Conservation (phyloP, 2,113 vertebrate genomes). For the Labrus mixtus region DNA sequence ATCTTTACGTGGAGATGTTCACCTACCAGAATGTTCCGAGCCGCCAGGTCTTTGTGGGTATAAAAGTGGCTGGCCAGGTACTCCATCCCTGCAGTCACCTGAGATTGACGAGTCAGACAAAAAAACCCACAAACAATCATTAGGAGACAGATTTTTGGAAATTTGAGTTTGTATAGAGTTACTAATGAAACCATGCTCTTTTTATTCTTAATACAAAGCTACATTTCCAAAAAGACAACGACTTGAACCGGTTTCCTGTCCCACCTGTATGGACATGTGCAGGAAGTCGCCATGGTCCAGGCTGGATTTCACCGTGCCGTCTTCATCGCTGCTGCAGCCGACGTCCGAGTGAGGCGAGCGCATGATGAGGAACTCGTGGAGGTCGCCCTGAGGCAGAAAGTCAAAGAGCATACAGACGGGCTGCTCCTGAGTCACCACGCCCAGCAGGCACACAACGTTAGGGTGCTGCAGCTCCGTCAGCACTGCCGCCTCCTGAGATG, state of each 20-base stretch:
- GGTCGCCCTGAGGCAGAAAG: constrained; percentile 94
- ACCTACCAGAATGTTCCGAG: constrained; percentile 95
- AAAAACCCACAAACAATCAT: neutral
- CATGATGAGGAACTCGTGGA: constrained; percentile 99
- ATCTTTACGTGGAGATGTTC: constrained; percentile 98
- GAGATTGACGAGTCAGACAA: neutral
- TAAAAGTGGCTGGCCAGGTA: constrained; percentile 94
- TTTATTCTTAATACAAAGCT: no score
- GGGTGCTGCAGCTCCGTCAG: constrained; percentile 95
- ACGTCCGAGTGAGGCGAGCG: constrained; percentile 96
- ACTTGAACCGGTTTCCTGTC: neutral
- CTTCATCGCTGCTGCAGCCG: constrained; percentile 97
- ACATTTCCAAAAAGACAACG: neutral
- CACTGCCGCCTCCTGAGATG: constrained; percentile 85
- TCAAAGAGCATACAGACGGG: constrained; percentile 97
- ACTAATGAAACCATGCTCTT: no score
- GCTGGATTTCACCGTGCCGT: constrained; percentile 96
- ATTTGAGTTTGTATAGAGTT: no score
- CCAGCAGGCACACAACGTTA: constrained; percentile 95
- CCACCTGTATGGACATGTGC: constrained; percentile 90
- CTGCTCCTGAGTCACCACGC: constrained; percentile 96
- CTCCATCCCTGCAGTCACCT: constrained; percentile 96
- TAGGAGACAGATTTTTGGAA: neutral
- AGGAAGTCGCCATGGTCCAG: constrained; percentile 97
- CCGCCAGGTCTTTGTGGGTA: constrained; percentile 95